Base-by-base conservation (phyloP, 1,140 invertebrate genomes). In the Stratiolaelaps scimitus region DNA sequence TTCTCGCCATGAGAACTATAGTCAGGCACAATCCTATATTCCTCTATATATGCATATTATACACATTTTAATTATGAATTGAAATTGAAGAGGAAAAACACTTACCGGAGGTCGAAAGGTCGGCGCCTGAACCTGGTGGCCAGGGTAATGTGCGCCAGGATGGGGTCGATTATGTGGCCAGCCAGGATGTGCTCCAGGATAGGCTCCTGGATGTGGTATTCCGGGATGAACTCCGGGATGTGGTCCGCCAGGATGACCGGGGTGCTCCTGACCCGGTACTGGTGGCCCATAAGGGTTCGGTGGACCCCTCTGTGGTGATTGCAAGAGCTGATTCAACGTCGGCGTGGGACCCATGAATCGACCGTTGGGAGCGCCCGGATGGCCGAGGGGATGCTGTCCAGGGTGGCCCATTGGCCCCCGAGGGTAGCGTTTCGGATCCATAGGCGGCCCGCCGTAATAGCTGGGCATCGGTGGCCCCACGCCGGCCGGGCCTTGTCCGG, bases 321-420 rank as follows among this genome's bases (percentile, higher is more conserved):
- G 87, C 43, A 92, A 79, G 71, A 92, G 78, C 72, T 90, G 89
- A 76, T 92, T 92, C 66, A 92, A 78, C 30, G 89, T 92, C 53
- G 90, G 89, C 47, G 89, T 92, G 19, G 88, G 89, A 56, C 89
- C 76, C 53, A 60, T 60, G 53, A 60, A 60, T 17, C 53, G 53
- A 60, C 53, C 53, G 20, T 60, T 60, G 26, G 53, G 53, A 23
- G 53, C 26, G 15, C 53, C 53, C 13, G 53, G 53, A 40, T 40
- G 34, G 10, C 34, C 34, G 34, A 40, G 34, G 10, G 34, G 34
- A 10, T 40, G 34, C 10, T 40, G 34, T 40, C 34, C 34, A 6
- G 34, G 34, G 10, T 40, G 34, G 34, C 34, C 34, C 15, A 34
- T 26, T 26, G 53, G 53, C 15, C 53, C 53, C 20, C 53, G 53